Evolutionary conservation across 2,888 invertebrate species (phyloP).

Genomic region (Ormyrus rosae): DNA sequence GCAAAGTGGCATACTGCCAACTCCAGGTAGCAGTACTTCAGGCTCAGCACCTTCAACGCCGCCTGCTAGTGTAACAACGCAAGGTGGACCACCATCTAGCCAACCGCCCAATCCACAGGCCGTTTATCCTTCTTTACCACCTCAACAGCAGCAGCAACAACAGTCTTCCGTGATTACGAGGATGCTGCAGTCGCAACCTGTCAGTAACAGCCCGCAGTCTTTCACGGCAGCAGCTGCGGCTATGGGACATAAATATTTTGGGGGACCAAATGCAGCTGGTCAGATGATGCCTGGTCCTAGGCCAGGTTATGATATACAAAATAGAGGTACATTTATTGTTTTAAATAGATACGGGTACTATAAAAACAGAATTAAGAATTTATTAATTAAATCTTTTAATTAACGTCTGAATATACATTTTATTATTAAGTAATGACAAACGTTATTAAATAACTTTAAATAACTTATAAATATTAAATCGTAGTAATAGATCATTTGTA

Average conservation of each 20-base stretch:
- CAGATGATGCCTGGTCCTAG: conserved; percentile 70
- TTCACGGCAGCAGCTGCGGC: conserved; percentile 74
- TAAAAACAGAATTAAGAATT: too few relatives aligned
- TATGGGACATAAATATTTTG: conserved; percentile 75
- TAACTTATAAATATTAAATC: too few relatives aligned
- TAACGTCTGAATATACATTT: too few relatives aligned
- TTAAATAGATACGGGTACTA: too few relatives aligned
- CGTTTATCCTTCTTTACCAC: conserved; percentile 73
- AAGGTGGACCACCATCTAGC: conserved; percentile 66
- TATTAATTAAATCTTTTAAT: too few relatives aligned
- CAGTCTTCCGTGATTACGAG: conserved; percentile 80
- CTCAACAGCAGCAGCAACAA: conserved; percentile 72
- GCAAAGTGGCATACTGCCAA: conserved; percentile 65
- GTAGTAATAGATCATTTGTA: too few relatives aligned
- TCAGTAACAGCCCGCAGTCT: conserved; percentile 68
- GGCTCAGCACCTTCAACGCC: conserved; percentile 73
- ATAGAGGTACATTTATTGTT: conserved; percentile 59
- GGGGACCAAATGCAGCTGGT: conserved; percentile 62
- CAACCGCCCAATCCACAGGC: conserved; percentile 64
- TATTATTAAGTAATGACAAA: too few relatives aligned
- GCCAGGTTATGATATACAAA: conserved; percentile 70
- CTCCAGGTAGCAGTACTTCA: conserved; percentile 73
- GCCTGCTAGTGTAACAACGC: conserved; percentile 67
- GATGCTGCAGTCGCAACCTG: conserved; percentile 79
- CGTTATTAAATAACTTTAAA: too few relatives aligned